Evolutionary conservation across 2,797 vertebrate species (phyloP).

Genomic region (Spizella passerina): DNA sequence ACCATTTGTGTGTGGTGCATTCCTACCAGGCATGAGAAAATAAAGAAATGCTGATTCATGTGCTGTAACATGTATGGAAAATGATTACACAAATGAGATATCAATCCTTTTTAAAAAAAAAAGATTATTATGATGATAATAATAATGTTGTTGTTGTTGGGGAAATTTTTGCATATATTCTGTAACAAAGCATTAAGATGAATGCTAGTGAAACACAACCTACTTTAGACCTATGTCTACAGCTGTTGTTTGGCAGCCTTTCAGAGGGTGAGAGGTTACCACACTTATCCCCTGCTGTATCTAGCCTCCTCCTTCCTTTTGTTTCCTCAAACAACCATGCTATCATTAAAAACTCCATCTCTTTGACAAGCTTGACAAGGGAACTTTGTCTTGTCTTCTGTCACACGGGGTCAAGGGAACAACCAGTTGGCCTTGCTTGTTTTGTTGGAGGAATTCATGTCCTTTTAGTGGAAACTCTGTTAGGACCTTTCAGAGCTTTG

Average conservation of each 20-base stretch:
- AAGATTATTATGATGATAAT: too few species aligned
- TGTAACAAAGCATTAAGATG: neutral
- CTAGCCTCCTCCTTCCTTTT: neutral
- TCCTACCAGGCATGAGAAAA: neutral
- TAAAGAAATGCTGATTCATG: neutral
- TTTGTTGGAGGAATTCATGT: constrained; percentile 14
- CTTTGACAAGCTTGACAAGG: constrained; percentile 14
- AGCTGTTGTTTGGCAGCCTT: neutral
- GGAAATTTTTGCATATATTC: neutral
- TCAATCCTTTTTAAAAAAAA: neutral
- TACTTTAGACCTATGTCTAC: neutral
- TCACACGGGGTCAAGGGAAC: constrained; percentile 18
- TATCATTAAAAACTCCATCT: neutral
- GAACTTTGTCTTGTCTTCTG: constrained; percentile 24
- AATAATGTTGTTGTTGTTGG: too few species aligned
- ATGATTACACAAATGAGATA: neutral
- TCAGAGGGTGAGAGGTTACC: constrained; percentile 31
- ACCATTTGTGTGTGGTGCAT: too few species aligned
- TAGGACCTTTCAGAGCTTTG: constrained; percentile 13
- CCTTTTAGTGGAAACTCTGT: neutral
- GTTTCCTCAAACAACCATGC: constrained; percentile 2
- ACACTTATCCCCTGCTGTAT: neutral
- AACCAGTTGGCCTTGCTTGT: constrained; percentile 1
- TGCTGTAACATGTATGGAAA: neutral
- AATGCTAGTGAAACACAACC: neutral